Base-by-base conservation (phyloP, 2,113 vertebrate genomes). In the Mionectes macconnelli region DNA sequence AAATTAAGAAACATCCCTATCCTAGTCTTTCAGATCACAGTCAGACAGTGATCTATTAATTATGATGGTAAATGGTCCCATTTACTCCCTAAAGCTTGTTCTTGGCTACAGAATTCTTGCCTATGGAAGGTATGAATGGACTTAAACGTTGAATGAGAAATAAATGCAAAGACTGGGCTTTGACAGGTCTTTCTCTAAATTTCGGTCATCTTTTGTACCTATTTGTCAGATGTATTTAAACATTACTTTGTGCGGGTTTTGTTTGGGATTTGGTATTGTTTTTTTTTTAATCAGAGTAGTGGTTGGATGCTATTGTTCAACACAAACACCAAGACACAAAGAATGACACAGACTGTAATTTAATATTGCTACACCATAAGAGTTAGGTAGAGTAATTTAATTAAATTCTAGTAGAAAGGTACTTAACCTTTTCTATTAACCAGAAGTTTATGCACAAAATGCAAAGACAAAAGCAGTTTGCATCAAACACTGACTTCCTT, bases 341-440 rank as follows among this genome's bases (percentile, higher is more conserved):
- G 57, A 84, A 14, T 0, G 14, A 74, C 63, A 69, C 12, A 37
- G 47, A 57, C 15, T 1, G 8, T 75, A 92, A 82, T 80, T 63
- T 88, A 83, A 63, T 87, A 80, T 66, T 67, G 72, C 80, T 73
- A 87, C 27, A 37, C 22, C 68, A 3, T 60, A 77, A 86, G 67
- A 90, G 12, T 39, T 89, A 19, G 4, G 40, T 44, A 79, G 49
- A 91, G 33, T n/a, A 28, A 67, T 86, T 90, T 92, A 92, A 94
- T 90, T 81, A 77, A 86, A 90, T 88, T 94, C 72, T 63, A 78
- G 57, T 68, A 69, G 44, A 81, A 95, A 90, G 25, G 28, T 81
- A 86, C 85, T 93, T 96, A 93, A 90, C 60, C 70, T 94, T 88
- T 95, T 83, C 52, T 90, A 80, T 90, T 90, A 88, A 84, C 12